Evolutionary conservation across 64 coral and sea anemone species (phyloP), one percentile per base, ranked within the genome.

Genomic region (Actinia equina): DNA sequence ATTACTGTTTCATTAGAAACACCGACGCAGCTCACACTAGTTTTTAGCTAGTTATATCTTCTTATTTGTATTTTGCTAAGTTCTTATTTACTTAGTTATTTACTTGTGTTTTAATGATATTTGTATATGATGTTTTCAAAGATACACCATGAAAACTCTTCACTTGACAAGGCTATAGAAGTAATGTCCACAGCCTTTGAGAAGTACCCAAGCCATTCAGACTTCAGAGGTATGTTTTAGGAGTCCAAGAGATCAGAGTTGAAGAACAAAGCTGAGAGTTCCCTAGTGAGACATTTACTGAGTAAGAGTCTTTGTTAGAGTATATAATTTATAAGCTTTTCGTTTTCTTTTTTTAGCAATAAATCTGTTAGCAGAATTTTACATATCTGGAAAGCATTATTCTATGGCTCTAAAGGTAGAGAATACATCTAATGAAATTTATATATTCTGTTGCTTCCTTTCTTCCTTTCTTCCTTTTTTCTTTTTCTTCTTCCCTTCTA

Each of bases 121-220:
- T 49, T 49, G 8, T 43, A 46, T 41, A 69, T 15, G 7, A 14
- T 76, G 44, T 85, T 23, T 43, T 77, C 18, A 22, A 62, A 95
- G 97, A 90, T 99, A 15, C 91, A 99, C 62, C 97, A 99, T 93
- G 97, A 91, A 87, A 88, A 93, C 84, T 76, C 82, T 20, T 74
- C 51, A 16, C 55, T 79, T 82, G 82, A 86, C 2, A 90, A 89
- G 77, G 97, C 93, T 6, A 86, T 91, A 46, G 91, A 83, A 74
- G 56, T 89, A 52, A 84, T 99, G 46, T 22, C 85, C 44, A 61
- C 77, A 83, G 97, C 97, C 49, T 93, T 99, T 88, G 78, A 87
- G 59, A 95, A 95, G 84, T 89, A 91, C 52, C 90, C 90, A 52
- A 61, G 71, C 44, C 80, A 86, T 77, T 59, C 83, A 12, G 91